Evolutionary conservation across 2,888 invertebrate genomes (phyloP).

Genomic region (Diploptera punctata): DNA sequence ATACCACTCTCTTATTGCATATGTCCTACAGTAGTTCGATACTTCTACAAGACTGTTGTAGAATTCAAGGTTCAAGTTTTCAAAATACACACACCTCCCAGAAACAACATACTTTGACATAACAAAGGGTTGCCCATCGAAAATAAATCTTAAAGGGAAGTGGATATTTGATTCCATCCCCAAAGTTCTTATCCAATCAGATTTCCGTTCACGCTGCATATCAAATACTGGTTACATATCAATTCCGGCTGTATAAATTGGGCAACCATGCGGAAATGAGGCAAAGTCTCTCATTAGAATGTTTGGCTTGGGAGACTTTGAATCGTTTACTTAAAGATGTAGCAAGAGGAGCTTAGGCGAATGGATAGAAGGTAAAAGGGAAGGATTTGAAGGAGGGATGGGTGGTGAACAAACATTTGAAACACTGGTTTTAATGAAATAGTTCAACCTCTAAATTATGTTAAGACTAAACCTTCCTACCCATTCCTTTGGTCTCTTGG

Average conservation of each 20-base stretch:
- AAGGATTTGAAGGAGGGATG: not conserved
- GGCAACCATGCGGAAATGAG: slow-evolving; percentile 22
- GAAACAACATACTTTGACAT: not conserved
- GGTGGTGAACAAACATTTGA: slow-evolving; percentile 34
- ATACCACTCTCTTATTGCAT: no score
- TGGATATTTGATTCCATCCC: no score
- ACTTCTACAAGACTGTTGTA: no score
- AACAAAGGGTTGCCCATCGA: not conserved
- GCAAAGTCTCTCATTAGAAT: slow-evolving; percentile 25
- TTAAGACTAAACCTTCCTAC: slow-evolving; percentile 12
- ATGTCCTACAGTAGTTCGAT: no score
- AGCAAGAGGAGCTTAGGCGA: slow-evolving; percentile 12
- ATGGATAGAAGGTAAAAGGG: slow-evolving; percentile 1
- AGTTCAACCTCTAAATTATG: slow-evolving; percentile 37
- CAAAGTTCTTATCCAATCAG: no score
- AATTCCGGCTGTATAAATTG: slow-evolving; percentile 17
- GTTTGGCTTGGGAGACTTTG: slow-evolving; percentile 24
- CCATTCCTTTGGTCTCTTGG: not conserved
- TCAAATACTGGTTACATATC: not conserved
- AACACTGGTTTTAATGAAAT: slow-evolving; percentile 41
- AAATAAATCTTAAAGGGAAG: not conserved
- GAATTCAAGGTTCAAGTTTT: no score
- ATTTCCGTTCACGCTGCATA: not conserved
- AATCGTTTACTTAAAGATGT: slow-evolving; percentile 27
- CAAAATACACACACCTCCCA: slow-evolving; percentile 6